A percentile compares a stretch with the other conserved stretches of the same genome.
phyloP scores from a whole-genome alignment of 1,140 invertebrate species.

The Drosophila nebulosa region DNA sequence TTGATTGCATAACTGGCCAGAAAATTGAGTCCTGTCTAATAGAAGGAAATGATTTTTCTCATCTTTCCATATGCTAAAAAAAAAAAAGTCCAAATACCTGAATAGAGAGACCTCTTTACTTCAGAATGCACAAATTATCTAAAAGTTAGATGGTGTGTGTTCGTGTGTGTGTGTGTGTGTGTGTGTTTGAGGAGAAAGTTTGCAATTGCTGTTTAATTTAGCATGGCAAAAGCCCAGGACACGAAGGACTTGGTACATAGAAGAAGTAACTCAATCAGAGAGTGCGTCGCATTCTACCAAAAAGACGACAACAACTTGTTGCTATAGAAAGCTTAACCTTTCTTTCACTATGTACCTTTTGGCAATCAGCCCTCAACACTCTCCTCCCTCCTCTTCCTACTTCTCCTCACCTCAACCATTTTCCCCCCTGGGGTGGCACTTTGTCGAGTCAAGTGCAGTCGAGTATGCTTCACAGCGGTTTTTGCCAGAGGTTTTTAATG shows the following conservation, averaged over 20 bases:
- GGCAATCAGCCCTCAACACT: not conserved
- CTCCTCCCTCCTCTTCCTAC: not conserved
- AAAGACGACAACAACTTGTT: constrained; percentile 62
- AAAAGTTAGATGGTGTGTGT: constrained; percentile 32
- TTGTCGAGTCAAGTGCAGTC: constrained; percentile 58
- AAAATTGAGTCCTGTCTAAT: constrained; percentile 36
- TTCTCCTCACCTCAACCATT: too few relatives aligned
- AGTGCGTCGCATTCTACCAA: constrained; percentile 25
- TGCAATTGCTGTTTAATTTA: constrained; percentile 78
- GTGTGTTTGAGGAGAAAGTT: constrained; percentile 48
- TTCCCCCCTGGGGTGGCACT: constrained; percentile 60
- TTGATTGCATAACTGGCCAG: constrained; percentile 40
- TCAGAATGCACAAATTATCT: constrained; percentile 55
- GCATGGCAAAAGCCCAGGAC: constrained; percentile 40
- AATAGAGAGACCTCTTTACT: not conserved
- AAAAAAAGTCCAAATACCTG: not conserved
- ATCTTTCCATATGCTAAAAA: constrained; percentile 30
- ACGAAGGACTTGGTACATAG: not conserved
- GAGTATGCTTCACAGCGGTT: constrained; percentile 47
- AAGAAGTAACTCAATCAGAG: constrained; percentile 67
- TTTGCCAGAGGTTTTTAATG: constrained; percentile 11
- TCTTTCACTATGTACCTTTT: not conserved
- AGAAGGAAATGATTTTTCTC: constrained; percentile 40
- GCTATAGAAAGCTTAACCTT: constrained; percentile 47
- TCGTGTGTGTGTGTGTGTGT: not conserved